A percentile compares a stretch with the other conserved stretches of the same genome.
Conservation (phyloP, 2,797 vertebrate species). For the Pygocentrus nattereri region DNA sequence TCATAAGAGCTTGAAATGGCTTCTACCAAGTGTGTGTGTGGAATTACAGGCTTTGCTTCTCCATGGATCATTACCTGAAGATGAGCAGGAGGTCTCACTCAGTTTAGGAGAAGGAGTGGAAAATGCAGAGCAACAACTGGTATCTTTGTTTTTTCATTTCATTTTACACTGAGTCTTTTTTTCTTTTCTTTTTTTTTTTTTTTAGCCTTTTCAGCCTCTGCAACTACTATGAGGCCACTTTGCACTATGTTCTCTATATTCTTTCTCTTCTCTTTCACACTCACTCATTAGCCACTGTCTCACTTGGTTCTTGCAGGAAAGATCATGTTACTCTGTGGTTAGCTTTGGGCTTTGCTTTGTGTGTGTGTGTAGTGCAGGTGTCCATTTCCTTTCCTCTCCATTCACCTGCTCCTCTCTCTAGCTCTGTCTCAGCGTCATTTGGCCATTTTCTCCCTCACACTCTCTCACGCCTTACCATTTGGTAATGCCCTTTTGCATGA, state of each 20-base stretch:
- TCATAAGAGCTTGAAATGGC: neutral
- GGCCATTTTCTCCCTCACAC: constrained; percentile 31
- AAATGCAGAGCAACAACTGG: constrained; percentile 91
- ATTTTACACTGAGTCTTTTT: neutral
- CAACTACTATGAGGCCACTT: constrained; percentile 28
- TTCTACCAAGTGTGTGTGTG: constrained; percentile 2
- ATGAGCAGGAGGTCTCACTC: constrained; percentile 88
- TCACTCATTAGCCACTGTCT: constrained; percentile 11
- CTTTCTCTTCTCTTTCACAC: constrained; percentile 23
- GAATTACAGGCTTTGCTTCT: constrained; percentile 88
- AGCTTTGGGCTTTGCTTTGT: constrained; percentile 56
- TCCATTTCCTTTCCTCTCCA: constrained; percentile 42
- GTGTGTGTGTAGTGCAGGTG: constrained; percentile 36
- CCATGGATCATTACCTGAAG: constrained; percentile 90
- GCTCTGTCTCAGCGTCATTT: constrained; percentile 10
- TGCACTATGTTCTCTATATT: neutral
- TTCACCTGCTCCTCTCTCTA: constrained; percentile 20
- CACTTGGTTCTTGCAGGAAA: constrained; percentile 7
- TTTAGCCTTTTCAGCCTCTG: constrained; percentile 9
- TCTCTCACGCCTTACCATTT: constrained; percentile 45
- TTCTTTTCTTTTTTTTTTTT: neutral
- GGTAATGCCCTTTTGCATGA: neutral
- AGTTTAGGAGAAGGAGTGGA: constrained; percentile 81
- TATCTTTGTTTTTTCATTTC: constrained; percentile 63
- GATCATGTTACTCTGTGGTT: constrained; percentile 52